Conservation (phyloP, 2,113 vertebrate genomes). For the Sceloporus tristichus region DNA sequence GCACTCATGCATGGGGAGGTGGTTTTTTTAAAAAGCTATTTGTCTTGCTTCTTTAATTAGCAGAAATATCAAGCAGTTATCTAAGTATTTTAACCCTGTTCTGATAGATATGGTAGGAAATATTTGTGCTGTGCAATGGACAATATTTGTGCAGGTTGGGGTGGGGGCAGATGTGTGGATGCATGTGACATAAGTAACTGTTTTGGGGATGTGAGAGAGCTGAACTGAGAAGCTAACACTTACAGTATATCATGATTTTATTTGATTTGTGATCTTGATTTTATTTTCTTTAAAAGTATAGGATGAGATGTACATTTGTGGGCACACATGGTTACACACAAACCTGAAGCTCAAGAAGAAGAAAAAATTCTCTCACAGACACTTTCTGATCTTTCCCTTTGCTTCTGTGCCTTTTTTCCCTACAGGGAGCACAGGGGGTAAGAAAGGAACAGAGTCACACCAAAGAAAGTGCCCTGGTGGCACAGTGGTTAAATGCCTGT, state of each 20-base stretch:
- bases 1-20: slow-evolving; percentile 47
- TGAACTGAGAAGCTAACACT: neutral
- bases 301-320: neutral
- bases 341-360: neutral
- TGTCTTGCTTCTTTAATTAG: slow-evolving; percentile 37
- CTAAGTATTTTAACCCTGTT: slow-evolving; percentile 36
- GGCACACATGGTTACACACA: too few relatives aligned
- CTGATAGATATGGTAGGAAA: neutral
- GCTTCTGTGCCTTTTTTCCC: neutral
- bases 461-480: neutral
- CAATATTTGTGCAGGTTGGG: neutral
- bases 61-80: slow-evolving; percentile 43
- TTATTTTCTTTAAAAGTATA: neutral
- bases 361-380: neutral
- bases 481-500: neutral
- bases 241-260: neutral
- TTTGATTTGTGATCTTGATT: neutral
- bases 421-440: neutral
- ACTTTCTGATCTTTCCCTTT: neutral
- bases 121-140: neutral
- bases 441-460: neutral
- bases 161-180: too few relatives aligned
- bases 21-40: neutral
- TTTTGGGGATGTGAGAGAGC: slow-evolving; percentile 5
- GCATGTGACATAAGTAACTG: neutral